Percentiles rank a stretch among this genome's conserved stretches.
phyloP scores from a whole-genome alignment of 2,113 vertebrate genomes.

The Nycticryphes semicollaris region DNA sequence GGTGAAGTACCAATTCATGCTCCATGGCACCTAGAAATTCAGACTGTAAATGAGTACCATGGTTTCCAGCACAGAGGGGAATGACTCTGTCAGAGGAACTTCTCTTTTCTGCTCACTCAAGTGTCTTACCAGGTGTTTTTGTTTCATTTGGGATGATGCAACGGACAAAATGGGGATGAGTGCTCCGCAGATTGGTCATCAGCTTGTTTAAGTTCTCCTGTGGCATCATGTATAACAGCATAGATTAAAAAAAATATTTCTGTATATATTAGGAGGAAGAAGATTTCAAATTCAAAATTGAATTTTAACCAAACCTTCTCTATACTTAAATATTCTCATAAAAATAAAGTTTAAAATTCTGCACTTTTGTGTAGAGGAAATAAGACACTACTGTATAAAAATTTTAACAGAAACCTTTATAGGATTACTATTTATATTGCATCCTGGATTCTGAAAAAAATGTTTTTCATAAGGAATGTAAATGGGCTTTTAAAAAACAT shows the following conservation, averaged over 20 bases:
- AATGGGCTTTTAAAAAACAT: neutral
- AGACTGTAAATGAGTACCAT: neutral
- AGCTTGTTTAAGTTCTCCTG: conserved; percentile 94
- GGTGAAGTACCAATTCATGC: conserved; percentile 87
- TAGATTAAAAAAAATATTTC: neutral
- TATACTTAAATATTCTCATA: neutral
- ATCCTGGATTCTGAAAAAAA: neutral
- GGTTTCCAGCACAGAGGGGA: neutral
- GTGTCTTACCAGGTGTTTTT: conserved; percentile 87
- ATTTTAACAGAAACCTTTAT: neutral
- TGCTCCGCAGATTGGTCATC: conserved; percentile 90
- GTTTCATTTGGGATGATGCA: conserved; percentile 95
- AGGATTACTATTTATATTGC: neutral
- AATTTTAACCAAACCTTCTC: neutral
- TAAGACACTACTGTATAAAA: neutral
- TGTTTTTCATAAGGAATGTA: neutral
- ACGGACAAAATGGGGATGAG: conserved; percentile 92
- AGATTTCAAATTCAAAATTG: neutral
- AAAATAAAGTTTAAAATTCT: neutral
- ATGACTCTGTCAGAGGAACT: neutral
- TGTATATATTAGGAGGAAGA: neutral
- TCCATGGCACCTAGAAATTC: conserved; percentile 79
- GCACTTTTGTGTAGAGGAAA: neutral
- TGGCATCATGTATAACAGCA: neutral
- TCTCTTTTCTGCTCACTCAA: neutral